These are phyloP conservation scores for Nesospiza acunhae DNA, from an alignment of 2,113 vertebrate genomes.

Conservation along the genomic window DNA sequence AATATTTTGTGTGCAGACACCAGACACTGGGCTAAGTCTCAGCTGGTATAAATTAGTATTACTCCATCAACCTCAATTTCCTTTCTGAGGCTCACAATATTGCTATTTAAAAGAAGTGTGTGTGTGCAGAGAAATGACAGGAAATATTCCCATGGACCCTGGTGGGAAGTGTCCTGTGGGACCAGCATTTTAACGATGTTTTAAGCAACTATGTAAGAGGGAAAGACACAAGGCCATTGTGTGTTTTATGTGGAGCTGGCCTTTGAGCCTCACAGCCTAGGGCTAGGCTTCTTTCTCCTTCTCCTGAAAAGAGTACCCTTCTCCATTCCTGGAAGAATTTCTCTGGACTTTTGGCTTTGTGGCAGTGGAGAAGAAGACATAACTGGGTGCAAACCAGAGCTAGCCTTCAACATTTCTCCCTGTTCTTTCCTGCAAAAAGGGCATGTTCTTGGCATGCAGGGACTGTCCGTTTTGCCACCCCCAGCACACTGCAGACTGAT, in stretches of 20 bases:
- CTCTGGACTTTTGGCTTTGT: not conserved
- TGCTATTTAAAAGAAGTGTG: not conserved
- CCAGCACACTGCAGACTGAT: not conserved
- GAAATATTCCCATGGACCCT: slow-evolving; percentile 39
- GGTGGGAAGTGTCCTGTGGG: slow-evolving; percentile 13
- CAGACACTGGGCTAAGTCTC: slow-evolving; percentile 4
- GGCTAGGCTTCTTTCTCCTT: not conserved
- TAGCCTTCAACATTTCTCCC: not conserved
- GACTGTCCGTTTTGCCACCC: not conserved
- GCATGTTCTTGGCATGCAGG: not conserved
- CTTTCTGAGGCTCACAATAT: slow-evolving; percentile 25
- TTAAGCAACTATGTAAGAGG: slow-evolving; percentile 9
- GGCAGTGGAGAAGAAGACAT: not conserved
- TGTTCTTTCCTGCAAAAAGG: not conserved
- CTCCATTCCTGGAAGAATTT: not conserved
- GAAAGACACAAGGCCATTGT: slow-evolving; percentile 2
- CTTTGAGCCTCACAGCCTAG: not conserved
- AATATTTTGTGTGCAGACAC: slow-evolving; percentile 14
- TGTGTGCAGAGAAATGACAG: not conserved
- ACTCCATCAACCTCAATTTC: slow-evolving; percentile 41
- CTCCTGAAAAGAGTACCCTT: not conserved
- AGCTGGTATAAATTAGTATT: slow-evolving; percentile 51
- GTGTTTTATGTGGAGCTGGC: not conserved
- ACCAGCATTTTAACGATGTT: slow-evolving; percentile 4
- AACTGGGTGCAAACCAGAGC: not conserved